Conservation (phyloP, 2,888 invertebrate species). For the Agriopis aurantiaria region DNA sequence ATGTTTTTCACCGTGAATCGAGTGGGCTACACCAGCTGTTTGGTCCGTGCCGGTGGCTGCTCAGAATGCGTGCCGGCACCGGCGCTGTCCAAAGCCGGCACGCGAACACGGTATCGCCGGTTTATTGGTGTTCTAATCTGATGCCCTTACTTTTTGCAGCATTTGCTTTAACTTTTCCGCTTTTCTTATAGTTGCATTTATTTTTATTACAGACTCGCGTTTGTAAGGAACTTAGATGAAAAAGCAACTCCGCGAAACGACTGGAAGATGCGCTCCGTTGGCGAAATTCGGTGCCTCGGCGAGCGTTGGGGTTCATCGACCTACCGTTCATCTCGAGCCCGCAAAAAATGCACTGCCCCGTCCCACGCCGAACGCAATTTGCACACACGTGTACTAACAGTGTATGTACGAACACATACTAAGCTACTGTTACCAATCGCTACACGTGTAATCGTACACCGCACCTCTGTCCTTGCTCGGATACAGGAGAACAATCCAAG, state of each 20-base stretch:
- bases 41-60: conserved; percentile 64
- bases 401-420: conserved; percentile 62
- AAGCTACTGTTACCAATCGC: conserved; percentile 73
- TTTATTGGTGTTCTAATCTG: conserved; percentile 50
- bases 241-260: conserved; percentile 46
- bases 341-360: conserved; percentile 85
- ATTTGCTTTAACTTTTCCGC: conserved; percentile 17
- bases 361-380: conserved; percentile 82
- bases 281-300: conserved; percentile 79
- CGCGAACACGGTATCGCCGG: conserved; percentile 53
- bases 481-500: conserved; percentile 66
- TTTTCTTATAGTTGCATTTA: conserved; percentile 13
- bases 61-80: conserved; percentile 68
- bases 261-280: conserved; percentile 75
- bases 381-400: conserved; percentile 68
- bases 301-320: conserved; percentile 76
- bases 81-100: conserved; percentile 54
- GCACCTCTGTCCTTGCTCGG: conserved; percentile 70
- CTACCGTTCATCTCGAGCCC: conserved; percentile 78
- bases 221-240: conserved; percentile 35
- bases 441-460: conserved; percentile 71
- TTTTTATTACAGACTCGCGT: conserved; percentile 11
- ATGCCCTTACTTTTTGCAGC: conserved; percentile 32
- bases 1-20: conserved; percentile 65
- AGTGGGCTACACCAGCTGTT: conserved; percentile 66